Base-by-base conservation (phyloP, 2,797 vertebrate species). In the Champsocephalus gunnari region DNA sequence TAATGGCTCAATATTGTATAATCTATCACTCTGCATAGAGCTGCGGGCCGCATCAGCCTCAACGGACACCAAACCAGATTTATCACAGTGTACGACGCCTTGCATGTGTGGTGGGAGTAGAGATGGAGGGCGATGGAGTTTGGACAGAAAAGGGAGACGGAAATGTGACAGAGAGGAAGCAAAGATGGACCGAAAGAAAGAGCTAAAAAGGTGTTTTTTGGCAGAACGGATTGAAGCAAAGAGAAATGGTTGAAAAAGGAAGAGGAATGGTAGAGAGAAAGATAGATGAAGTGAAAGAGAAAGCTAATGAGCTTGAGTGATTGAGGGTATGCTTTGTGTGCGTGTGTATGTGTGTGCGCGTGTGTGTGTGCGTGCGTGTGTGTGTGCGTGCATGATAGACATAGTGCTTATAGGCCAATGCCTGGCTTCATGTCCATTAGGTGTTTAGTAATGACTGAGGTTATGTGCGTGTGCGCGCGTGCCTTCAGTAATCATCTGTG, bases 1-100 rank as follows among this genome's bases (percentile, higher is more conserved):
- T 86, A 83, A 50, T 66, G 78, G 84, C 85, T 90, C 84, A 87
- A 91, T 93, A 93, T 93, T 93, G 87, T 92, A 89, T 82, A 87
- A 93, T 93, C 90, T 90, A 92, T 93, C 91, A 93, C 89, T 89
- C 81, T 82, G 85, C 85, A 82, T 84, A 85, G 82, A 84, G 87
- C 91, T 91, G 86, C 86, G 55, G 90, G 91, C 91, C 47, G 82
- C 84, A 63, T 81, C 84, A 64, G 86, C 86, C 88, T 87, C 88
- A 38, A 56, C 71, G 83, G 88, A 87, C 57, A 17, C 77, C 77
- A 81, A 87, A 87, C 77, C 50, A 89, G 89, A 93, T 93, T 92
- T 92, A 93, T 86, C 75, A 83, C 70, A 10, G 75, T 69, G 74
- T 81, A 84, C 53, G 77, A 80, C 47, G 73, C 73, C 84, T 82